Evolutionary conservation across 1,140 invertebrate genomes (phyloP), one percentile per base, ranked within the genome.

Genomic region (Fopius arisanus): DNA sequence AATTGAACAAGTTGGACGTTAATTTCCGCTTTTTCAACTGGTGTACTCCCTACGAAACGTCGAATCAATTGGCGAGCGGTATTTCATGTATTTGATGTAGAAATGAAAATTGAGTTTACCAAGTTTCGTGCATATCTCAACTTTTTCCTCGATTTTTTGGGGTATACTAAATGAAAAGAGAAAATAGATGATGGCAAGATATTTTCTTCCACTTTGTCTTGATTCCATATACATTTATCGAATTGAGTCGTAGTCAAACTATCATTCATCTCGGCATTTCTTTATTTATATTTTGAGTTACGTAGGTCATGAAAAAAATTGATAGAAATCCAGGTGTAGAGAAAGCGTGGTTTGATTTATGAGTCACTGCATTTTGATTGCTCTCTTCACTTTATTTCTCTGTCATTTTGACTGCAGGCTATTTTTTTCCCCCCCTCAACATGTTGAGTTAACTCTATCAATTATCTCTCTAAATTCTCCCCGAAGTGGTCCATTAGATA

Each of bases 1-100:
- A 65, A 3, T 31, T 31, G 62, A 65, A 65, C 33, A 65, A 65
- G 62, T 33, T 65, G 26, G 29, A 65, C 29, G 62, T 31, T 65
- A 65, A 65, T 65, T 65, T 31, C 62, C 62, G 62, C 62, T 65
- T 29, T 31, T 65, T 26, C 5, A 33, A 16, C 62, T 16, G 33
- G 7, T 33, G 19, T 59, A 65, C 28, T 65, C 33, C 62, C 62
- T 16, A 14, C 43, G 43, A 51, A 51, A 51, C n/a, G n/a, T 51
- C 43, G 19, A 51, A n/a, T 1, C 14, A 3, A 51, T 51, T 51
- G 1, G n/a, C 14, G 43, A 16, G 14, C 19, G 43, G n/a, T n/a
- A n/a, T n/a, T 19, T 51, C 43, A 12, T 7, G 1, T 6, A 7
- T 16, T 51, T 21, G n/a, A 51, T 16, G n/a, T 19, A 12, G 6